Conservation (phyloP, 2,888 invertebrate species). For the Melanostoma scalare region DNA sequence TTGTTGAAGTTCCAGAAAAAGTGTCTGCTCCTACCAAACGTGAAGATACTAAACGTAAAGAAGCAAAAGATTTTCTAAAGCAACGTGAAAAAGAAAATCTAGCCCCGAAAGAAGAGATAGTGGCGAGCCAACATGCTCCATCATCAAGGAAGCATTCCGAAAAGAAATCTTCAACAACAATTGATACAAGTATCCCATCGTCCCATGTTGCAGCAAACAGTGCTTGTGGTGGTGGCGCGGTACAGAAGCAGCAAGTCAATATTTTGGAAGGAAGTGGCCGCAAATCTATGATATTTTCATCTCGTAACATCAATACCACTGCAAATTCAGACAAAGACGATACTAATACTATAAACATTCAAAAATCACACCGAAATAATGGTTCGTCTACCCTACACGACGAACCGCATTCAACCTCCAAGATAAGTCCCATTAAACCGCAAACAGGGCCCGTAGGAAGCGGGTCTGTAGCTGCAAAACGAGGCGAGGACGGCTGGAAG, state of each 20-base stretch:
- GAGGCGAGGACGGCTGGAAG: constrained; percentile 98
- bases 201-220: constrained; percentile 52
- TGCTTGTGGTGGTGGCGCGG: constrained; percentile 56
- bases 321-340: constrained; percentile 85
- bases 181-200: constrained; percentile 46
- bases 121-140: constrained; percentile 73
- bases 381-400: constrained; percentile 56
- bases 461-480: constrained; percentile 80
- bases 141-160: constrained; percentile 57
- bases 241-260: constrained; percentile 66
- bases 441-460: constrained; percentile 76
- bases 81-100: constrained; percentile 81
- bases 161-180: constrained; percentile 55
- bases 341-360: constrained; percentile 76
- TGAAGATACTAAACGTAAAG: constrained; percentile 62
- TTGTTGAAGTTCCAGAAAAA: constrained; percentile 64
- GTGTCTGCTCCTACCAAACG: constrained; percentile 28
- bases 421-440: constrained; percentile 86
- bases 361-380: constrained; percentile 49
- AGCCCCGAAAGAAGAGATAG: constrained; percentile 77
- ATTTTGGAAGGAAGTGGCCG: constrained; percentile 78
- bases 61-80: constrained; percentile 76
- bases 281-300: constrained; percentile 88
- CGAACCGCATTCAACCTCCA: constrained; percentile 82
- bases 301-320: constrained; percentile 85